phyloP scores from a whole-genome alignment of 1,140 invertebrate species.

The Daktulosphaira vitifoliae region DNA sequence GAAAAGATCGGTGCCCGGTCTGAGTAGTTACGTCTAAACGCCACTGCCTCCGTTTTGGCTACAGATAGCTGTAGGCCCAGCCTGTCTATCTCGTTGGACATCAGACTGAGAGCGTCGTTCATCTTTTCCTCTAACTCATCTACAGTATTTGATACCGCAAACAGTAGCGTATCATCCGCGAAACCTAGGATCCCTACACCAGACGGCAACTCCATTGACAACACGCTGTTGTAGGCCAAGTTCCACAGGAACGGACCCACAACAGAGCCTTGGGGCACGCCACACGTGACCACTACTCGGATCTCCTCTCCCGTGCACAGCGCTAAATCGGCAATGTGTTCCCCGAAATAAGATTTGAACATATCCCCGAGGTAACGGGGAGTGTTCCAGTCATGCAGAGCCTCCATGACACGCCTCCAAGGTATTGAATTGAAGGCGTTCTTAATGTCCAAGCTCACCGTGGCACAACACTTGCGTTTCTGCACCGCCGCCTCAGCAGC shows the following conservation, averaged over 20 bases:
- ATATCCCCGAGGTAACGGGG: background rate
- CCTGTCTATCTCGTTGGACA: background rate
- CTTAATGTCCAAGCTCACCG: background rate
- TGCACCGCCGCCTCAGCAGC: background rate
- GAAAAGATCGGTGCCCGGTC: background rate
- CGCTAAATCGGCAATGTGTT: background rate
- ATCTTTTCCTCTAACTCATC: background rate
- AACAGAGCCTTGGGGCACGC: background rate
- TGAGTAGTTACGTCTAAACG: background rate
- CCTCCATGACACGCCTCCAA: background rate
- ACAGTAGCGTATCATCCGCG: background rate
- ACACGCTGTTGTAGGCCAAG: background rate
- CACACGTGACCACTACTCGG: background rate
- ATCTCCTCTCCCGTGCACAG: background rate
- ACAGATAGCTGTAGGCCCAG: background rate
- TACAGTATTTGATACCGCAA: background rate
- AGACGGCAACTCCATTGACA: background rate
- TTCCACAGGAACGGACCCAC: background rate
- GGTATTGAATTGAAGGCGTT: background rate
- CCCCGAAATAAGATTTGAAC: background rate
- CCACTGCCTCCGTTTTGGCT: background rate
- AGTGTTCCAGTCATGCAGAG: background rate
- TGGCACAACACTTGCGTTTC: background rate
- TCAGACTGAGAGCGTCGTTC: background rate
- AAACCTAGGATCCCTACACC: background rate